Evolutionary conservation across 1,140 invertebrate genomes (phyloP).

Genomic region (Brevipalpus yothersi): DNA sequence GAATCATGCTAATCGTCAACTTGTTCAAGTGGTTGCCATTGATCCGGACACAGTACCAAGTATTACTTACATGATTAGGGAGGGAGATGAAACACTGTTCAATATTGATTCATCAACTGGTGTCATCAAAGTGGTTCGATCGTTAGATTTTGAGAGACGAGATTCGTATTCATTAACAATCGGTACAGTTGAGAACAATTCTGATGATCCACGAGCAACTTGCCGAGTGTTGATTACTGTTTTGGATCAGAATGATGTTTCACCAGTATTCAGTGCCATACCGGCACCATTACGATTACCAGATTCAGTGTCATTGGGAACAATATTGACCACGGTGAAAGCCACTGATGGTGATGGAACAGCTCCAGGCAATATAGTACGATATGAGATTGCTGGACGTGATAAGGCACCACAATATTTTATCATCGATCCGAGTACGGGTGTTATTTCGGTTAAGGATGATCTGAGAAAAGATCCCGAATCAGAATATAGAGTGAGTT

Average conservation of each 20-base stretch:
- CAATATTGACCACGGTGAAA: constrained; percentile 42
- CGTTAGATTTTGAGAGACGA: constrained; percentile 50
- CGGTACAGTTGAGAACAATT: constrained; percentile 48
- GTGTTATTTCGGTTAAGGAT: constrained; percentile 45
- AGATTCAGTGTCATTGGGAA: constrained; percentile 52
- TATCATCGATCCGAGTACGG: constrained; percentile 55
- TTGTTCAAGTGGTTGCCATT: constrained; percentile 35
- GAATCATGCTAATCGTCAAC: constrained; percentile 44
- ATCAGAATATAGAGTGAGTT: constrained; percentile 46
- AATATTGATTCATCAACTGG: constrained; percentile 51
- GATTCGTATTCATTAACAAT: constrained; percentile 43
- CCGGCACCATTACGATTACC: constrained; percentile 53
- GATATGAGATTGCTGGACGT: constrained; percentile 47
- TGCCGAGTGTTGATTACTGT: constrained; percentile 48
- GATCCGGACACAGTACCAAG: constrained; percentile 14
- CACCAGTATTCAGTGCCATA: constrained; percentile 51
- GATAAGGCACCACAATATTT: constrained; percentile 57
- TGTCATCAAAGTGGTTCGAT: constrained; percentile 40
- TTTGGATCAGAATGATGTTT: constrained; percentile 25
- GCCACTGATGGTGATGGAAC: constrained; percentile 59
- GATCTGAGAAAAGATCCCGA: constrained; percentile 56
- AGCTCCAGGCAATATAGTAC: constrained; percentile 22
- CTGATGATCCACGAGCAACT: constrained; percentile 31
- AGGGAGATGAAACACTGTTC: constrained; percentile 52
- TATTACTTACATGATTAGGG: constrained; percentile 59